A percentile compares a stretch with the other conserved stretches of the same genome.
phyloP scores from a whole-genome alignment of 2,113 vertebrate genomes.

The Eonycteris spelaea region DNA sequence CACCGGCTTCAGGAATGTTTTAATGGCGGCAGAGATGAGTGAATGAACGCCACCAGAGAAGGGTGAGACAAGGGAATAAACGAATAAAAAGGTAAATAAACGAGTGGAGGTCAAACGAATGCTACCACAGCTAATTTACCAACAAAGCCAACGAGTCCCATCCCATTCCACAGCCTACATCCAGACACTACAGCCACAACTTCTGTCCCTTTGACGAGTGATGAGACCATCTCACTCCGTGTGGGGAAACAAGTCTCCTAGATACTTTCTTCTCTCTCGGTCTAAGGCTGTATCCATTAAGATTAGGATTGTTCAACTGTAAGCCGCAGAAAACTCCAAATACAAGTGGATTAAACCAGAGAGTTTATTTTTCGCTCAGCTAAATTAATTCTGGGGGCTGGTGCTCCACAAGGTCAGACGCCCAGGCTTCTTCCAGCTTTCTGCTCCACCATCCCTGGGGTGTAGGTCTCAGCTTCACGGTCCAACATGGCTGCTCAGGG shows the following conservation, averaged over 20 bases:
- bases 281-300: background rate
- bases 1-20: background rate
- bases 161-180: background rate
- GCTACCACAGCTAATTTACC: background rate
- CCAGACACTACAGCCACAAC: background rate
- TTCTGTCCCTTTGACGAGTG: background rate
- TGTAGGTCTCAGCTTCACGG: background rate
- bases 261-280: background rate
- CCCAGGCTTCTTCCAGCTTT: background rate
- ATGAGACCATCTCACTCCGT: background rate
- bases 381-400: background rate
- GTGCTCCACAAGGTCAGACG: background rate
- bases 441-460: background rate
- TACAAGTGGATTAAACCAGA: background rate
- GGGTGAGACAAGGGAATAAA: background rate
- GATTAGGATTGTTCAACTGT: background rate
- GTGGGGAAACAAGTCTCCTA: background rate
- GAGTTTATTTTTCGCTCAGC: background rate
- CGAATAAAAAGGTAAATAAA: background rate
- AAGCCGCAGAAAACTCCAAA: background rate
- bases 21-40: background rate
- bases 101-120: background rate
- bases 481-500: background rate
- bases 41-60: background rate
- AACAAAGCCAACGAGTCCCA: background rate